Percentiles rank a stretch among this genome's conserved stretches.
phyloP scores from a whole-genome alignment of 2,888 invertebrate genomes.

The Poecilobothrus nobilitatus region DNA sequence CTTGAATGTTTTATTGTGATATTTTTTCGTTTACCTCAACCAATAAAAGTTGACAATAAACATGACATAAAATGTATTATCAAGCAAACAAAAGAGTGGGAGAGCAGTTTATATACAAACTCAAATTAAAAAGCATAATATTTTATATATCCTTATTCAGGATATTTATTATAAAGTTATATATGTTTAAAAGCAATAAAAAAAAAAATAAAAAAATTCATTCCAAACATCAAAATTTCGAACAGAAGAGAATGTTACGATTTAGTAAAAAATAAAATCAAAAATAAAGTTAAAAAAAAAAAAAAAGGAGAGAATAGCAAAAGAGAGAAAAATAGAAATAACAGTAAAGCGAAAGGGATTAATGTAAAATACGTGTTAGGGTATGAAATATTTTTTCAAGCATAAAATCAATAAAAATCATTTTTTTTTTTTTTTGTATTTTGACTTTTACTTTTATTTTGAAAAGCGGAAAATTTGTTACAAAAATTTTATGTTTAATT shows the following conservation, averaged over 20 bases:
- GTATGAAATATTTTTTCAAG: neutral
- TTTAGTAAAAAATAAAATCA: neutral
- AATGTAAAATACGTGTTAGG: conserved; percentile 6
- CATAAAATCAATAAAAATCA: conserved; percentile 2
- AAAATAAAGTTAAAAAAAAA: neutral
- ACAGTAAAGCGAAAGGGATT: neutral
- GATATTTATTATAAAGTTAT: too few species aligned
- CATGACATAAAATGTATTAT: conserved; percentile 1
- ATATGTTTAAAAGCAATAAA: too few species aligned
- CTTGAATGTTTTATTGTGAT: neutral
- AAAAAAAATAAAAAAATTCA: too few species aligned
- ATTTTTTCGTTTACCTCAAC: neutral
- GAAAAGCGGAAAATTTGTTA: neutral
- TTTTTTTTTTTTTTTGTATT: neutral
- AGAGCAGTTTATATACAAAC: too few species aligned
- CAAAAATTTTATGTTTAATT: neutral
- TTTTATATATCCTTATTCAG: too few species aligned
- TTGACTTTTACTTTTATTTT: neutral
- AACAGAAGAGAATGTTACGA: neutral
- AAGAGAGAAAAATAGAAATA: neutral
- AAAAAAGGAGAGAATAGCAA: neutral
- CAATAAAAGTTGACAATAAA: conserved; percentile 6
- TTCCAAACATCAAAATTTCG: neutral
- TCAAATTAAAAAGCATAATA: too few species aligned
- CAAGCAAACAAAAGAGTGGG: neutral